phyloP scores from a whole-genome alignment of 2,797 vertebrate species.

The Mycteria americana region DNA sequence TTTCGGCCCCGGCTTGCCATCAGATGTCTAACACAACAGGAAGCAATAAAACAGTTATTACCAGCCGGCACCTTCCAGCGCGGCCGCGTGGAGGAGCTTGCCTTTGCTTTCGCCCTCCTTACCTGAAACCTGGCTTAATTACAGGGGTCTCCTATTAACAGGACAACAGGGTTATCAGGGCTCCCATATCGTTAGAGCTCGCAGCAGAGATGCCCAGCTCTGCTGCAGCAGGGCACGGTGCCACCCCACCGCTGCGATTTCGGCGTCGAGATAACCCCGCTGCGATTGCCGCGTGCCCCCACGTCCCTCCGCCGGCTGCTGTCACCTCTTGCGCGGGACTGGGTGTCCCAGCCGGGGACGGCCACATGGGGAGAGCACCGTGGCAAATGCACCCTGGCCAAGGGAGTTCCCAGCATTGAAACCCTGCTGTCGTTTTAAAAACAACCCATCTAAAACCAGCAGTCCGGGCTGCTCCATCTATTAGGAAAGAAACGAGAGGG shows the following conservation, averaged over 20 bases:
- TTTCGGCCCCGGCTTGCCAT: not conserved
- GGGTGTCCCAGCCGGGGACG: not conserved
- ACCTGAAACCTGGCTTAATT: fast-evolving
- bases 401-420: not conserved
- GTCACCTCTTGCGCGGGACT: fast-evolving
- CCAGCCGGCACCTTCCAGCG: conserved; percentile 18
- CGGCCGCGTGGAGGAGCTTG: not conserved
- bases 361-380: not conserved
- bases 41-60: conserved; percentile 14
- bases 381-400: fast-evolving
- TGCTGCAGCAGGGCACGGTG: not conserved
- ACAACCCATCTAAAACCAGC: not conserved
- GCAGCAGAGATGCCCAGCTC: not conserved
- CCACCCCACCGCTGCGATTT: fast-evolving
- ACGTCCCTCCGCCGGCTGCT: not conserved
- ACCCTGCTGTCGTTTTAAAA: fast-evolving
- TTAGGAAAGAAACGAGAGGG: not conserved
- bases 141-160: not conserved
- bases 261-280: not conserved
- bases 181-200: fast-evolving
- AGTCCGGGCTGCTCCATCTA: not conserved
- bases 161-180: fast-evolving
- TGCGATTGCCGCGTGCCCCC: fast-evolving
- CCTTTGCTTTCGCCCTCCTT: fast-evolving
- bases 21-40: conserved; percentile 23